Base-by-base conservation (phyloP, 1,140 invertebrate genomes). In the Chironomus striatipennis region DNA sequence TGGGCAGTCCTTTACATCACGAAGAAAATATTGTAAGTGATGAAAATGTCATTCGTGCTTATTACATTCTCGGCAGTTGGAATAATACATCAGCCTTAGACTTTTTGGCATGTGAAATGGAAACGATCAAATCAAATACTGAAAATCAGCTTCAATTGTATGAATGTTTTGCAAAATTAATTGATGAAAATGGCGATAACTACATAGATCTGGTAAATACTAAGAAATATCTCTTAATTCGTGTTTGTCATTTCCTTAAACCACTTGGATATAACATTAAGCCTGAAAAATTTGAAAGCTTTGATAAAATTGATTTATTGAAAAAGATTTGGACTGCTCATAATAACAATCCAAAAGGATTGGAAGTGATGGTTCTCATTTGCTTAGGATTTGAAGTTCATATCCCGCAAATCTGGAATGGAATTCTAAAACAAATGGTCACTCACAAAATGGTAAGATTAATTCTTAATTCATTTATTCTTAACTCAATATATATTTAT, bases 311-410 rank as follows among this genome's bases (percentile, higher is more conserved):
- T 9, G 78, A 79, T 17, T 79, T 82, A 2, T 74, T 82, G 6
- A 82, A 82, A 73, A 78, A 79, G 76, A 77, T 82, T 21, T 82
- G 81, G 81, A 79, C 81, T 74, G 78, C 77, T 4, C 80, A 82
- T 73, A 77, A 80, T 0, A 78, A 81, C 42, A 82, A 81, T 77
- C 77, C 80, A 0, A 76, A 79, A 1, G 80, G 81, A 2, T 73
- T 82, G 9, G 78, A 80, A 73, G 80, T 81, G 7, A 80, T 82
- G 77, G 78, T 80, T 3, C 79, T 81, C 75, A 82, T 82, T 67
- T 82, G 81, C 42, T 74, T 82, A 0, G 81, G 81, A 21, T 82
- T 81, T 42, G 77, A 82, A 73, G 80, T 82, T 42, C 78, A 80
- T 74, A 24, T 79, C 47, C 77, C 81, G 0, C 78, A 81, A 75